Base-by-base conservation (phyloP, 2,888 invertebrate species). In the Slavum lentiscoides region DNA sequence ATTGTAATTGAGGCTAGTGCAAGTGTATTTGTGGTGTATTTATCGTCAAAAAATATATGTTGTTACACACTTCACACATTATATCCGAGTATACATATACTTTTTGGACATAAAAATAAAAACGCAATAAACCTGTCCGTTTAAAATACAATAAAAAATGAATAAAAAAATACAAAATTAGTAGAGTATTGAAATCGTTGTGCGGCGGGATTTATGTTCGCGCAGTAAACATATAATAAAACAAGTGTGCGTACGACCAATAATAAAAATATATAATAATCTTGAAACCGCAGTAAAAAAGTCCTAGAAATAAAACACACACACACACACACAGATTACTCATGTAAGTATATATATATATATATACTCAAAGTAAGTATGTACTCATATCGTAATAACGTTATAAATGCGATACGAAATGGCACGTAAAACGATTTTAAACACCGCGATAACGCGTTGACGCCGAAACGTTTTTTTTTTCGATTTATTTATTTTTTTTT, bases 91-190 rank as follows among this genome's bases (percentile, higher is more conserved):
- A 23, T 72, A 43, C 59, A 61, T 30, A 73, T 43, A 43, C 43
- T 2, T 43, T 30, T 30, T 9, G 43, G 55, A 64, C 66, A 61
- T 77, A 70, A 77, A 77, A 69, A 77, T 49, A 77, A 77, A 70
- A 77, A 61, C 30, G 76, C 43, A 68, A 77, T 77, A 69, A 77
- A 77, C 77, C 69, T 69, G 77, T 70, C 77, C 77, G 77, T 77
- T 77, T 77, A 77, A 77, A 77, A 77, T 62, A 21, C 77, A 62
- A 62, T 77, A 77, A 77, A 77, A 61, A 69, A 61, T 76, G 69
- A 76, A 76, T 55, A 59, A n/a, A 49, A 49, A 49, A 49, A 67
- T 37, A 76, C 59, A 67, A 68, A 61, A 69, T 70, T 69, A 77
- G 68, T 53, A 43, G 7, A 43, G 30, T 69, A 77, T 77, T 69